phyloP scores from a whole-genome alignment of 2,797 vertebrate genomes.

The Scyliorhinus canicula region DNA sequence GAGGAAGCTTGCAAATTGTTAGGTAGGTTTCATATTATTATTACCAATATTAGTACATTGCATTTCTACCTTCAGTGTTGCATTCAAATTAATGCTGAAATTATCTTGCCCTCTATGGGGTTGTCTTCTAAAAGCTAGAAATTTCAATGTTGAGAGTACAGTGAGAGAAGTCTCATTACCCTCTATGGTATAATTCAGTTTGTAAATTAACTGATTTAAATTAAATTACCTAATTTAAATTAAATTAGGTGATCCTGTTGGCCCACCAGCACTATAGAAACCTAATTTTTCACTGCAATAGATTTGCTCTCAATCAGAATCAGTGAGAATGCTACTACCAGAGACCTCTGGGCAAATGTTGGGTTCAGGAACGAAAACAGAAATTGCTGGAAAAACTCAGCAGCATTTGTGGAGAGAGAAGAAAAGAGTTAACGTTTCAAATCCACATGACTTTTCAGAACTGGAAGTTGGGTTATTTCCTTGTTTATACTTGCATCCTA shows the following conservation, averaged over 20 bases:
- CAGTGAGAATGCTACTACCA: neutral
- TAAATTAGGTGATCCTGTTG: neutral
- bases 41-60: neutral
- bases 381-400: too few species aligned
- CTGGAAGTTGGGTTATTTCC: neutral
- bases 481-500: neutral
- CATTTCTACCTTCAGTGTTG: neutral
- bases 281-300: slow-evolving; percentile 25
- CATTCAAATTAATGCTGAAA: neutral
- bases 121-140: neutral
- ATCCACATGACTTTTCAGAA: too few species aligned
- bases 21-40: slow-evolving; percentile 48
- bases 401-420: too few species aligned
- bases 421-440: too few species aligned
- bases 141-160: neutral
- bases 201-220: too few species aligned
- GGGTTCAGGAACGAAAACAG: neutral
- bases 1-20: slow-evolving; percentile 61
- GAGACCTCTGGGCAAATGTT: neutral
- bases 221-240: too few species aligned
- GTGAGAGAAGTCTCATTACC: neutral
- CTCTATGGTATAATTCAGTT: neutral
- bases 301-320: neutral
- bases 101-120: too few species aligned
- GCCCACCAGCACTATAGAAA: slow-evolving; percentile 5